These are phyloP conservation scores for Philopedon plagiatum DNA, from an alignment of 2,888 invertebrate genomes.

Conservation along the genomic window DNA sequence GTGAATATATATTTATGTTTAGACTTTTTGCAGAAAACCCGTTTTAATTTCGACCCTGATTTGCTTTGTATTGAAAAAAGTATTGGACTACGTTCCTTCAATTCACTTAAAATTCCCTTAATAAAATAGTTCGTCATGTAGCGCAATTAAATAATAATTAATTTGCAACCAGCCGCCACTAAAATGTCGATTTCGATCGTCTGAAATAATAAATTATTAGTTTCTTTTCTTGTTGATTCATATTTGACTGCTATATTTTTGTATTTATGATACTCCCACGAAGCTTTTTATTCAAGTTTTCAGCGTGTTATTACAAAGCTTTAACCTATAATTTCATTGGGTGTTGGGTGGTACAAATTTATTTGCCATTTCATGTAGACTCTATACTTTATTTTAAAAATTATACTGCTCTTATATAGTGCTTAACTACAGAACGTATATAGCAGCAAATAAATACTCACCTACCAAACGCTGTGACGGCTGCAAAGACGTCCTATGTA, in stretches of 20 bases:
- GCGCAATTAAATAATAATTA: slow-evolving; percentile 56
- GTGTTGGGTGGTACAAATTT: background rate
- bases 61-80: too few species aligned
- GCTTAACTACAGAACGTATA: too few species aligned
- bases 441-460: too few species aligned
- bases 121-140: slow-evolving; percentile 50
- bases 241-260: background rate
- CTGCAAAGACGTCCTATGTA: too few species aligned
- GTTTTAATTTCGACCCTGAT: too few species aligned
- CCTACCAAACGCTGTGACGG: too few species aligned
- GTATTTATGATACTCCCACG: background rate
- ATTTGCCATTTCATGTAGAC: background rate
- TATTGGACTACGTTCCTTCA: too few species aligned
- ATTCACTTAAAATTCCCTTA: slow-evolving; percentile 43
- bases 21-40: too few species aligned
- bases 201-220: slow-evolving; percentile 29
- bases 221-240: background rate
- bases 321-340: slow-evolving; percentile 1
- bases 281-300: background rate
- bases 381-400: background rate
- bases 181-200: slow-evolving; percentile 35
- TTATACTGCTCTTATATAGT: background rate
- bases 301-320: background rate
- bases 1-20: too few species aligned
- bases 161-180: slow-evolving; percentile 52